A percentile compares a stretch with the other conserved stretches of the same genome.
Conservation (phyloP, 2,113 vertebrate genomes). For the Nansenia antarctica region DNA sequence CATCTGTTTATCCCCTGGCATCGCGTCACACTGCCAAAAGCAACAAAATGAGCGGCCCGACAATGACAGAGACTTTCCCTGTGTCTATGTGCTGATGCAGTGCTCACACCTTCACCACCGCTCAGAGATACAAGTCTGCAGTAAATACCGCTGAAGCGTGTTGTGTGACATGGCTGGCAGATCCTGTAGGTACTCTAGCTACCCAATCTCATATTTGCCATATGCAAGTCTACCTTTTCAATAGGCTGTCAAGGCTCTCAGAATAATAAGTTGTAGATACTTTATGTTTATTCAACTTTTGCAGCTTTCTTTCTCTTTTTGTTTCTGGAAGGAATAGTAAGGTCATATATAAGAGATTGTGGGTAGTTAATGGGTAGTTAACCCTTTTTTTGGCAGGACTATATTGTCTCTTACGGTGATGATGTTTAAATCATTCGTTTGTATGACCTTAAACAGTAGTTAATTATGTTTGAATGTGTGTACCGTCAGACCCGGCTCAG, state of each 20-base stretch:
- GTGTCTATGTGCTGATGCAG: constrained; percentile 45
- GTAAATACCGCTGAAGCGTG: constrained; percentile 22
- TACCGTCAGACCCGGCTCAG: constrained; percentile 42
- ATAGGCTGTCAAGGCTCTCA: neutral
- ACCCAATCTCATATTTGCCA: neutral
- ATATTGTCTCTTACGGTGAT: neutral
- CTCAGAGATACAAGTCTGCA: constrained; percentile 26
- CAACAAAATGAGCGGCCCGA: constrained; percentile 54
- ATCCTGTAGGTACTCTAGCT: constrained; percentile 5
- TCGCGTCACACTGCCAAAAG: constrained; percentile 62
- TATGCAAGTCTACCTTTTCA: neutral
- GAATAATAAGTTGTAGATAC: neutral
- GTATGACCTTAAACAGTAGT: neutral
- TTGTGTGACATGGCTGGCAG: constrained; percentile 27
- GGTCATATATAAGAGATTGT: neutral
- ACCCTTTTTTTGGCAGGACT: neutral
- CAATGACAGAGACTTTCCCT: constrained; percentile 60
- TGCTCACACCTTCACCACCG: constrained; percentile 8
- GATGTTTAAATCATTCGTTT: neutral
- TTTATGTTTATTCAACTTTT: neutral
- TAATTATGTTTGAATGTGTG: constrained; percentile 31
- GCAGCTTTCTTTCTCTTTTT: neutral
- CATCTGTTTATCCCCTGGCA: constrained; percentile 65
- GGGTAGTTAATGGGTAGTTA: neutral
- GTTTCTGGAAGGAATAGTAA: neutral